These are phyloP conservation scores for Odontomyia ornata DNA, from an alignment of 2,888 invertebrate species.

Conservation along the genomic window DNA sequence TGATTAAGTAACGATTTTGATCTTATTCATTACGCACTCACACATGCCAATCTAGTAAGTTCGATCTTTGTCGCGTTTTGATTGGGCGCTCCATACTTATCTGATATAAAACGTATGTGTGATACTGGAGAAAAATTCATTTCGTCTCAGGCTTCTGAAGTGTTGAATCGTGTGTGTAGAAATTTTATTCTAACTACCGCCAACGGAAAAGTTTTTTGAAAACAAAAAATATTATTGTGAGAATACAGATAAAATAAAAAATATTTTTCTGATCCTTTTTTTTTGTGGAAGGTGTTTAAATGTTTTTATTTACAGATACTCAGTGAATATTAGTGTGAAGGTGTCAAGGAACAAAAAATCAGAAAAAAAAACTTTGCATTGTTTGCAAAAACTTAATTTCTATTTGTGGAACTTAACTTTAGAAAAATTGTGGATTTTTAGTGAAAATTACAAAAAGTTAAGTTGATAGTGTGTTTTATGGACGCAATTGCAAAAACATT, in stretches of 20 bases:
- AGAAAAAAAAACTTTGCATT: not conserved
- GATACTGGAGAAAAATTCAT: conserved; percentile 45
- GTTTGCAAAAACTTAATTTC: not conserved
- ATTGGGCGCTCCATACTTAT: conserved; percentile 27
- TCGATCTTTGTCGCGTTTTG: conserved; percentile 33
- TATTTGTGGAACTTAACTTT: no score
- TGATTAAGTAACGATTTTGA: conserved; percentile 40
- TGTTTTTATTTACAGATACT: no score
- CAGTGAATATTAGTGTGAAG: not conserved
- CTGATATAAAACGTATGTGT: conserved; percentile 39
- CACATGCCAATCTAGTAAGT: not conserved
- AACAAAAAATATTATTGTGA: not conserved
- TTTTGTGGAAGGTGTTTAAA: no score
- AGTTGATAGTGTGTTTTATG: no score
- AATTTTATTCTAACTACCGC: not conserved
- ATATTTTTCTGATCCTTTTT: no score
- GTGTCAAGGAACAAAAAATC: not conserved
- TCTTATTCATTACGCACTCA: not conserved
- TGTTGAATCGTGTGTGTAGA: not conserved
- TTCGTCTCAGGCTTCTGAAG: conserved; percentile 42
- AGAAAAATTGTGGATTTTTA: no score
- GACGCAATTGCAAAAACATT: no score
- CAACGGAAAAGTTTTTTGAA: not conserved
- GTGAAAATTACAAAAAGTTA: no score
- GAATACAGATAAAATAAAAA: not conserved